Conservation (phyloP, 2,888 invertebrate genomes). For the Cancer borealis region DNA sequence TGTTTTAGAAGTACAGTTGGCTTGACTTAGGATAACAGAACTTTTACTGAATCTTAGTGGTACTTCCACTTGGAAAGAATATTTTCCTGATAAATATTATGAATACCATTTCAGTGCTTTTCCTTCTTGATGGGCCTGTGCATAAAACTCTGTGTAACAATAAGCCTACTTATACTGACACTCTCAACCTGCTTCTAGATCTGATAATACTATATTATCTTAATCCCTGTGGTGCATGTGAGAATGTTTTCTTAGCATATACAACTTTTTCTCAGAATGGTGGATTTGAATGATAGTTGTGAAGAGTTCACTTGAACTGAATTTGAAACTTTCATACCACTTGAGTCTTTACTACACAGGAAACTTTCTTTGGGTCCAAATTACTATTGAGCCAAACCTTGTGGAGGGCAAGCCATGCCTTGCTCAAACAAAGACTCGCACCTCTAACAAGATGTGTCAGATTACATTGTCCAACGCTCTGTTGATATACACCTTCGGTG, state of each 20-base stretch:
- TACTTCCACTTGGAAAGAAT: not conserved
- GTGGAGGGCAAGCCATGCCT: not conserved
- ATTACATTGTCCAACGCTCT: not conserved
- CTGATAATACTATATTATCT: not conserved
- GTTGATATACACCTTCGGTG: not conserved
- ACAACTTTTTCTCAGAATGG: not conserved
- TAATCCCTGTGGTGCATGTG: not conserved
- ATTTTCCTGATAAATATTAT: not conserved
- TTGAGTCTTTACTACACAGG: not conserved
- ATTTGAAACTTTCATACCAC: not conserved
- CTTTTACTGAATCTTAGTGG: not conserved
- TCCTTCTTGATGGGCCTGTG: not conserved
- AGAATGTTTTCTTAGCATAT: not conserved
- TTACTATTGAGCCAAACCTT: not conserved
- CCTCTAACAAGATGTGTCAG: not conserved
- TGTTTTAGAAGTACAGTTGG: not conserved
- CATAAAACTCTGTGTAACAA: not conserved
- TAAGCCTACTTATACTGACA: not conserved
- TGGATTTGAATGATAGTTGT: not conserved
- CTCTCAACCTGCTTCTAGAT: not conserved
- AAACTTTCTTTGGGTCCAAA: not conserved
- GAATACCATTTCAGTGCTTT: not conserved
- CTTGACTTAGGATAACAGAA: not conserved
- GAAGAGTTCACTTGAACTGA: not conserved
- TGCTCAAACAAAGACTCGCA: not conserved